Evolutionary conservation across 2,113 vertebrate species (phyloP).

Genomic region (Bothrops jararaca): DNA sequence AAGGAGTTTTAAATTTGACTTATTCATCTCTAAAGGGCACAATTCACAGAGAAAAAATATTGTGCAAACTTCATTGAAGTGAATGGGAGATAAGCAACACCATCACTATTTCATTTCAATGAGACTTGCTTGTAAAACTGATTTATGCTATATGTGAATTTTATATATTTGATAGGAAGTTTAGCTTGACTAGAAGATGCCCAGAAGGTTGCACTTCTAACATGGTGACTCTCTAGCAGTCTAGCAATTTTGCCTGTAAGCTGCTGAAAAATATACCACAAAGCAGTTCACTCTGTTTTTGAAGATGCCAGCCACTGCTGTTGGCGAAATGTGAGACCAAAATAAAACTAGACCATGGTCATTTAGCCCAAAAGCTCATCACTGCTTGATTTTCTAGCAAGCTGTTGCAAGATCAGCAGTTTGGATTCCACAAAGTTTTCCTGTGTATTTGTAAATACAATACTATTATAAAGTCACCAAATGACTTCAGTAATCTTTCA

Average conservation of each 20-base stretch:
- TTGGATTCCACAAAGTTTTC: neutral
- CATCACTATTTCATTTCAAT: neutral
- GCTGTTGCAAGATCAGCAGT: neutral
- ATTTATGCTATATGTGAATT: constrained; percentile 23
- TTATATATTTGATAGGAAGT: neutral
- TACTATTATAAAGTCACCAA: neutral
- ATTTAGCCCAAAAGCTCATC: neutral
- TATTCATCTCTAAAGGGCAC: neutral
- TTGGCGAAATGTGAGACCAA: neutral
- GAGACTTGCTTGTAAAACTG: neutral
- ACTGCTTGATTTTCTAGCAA: neutral
- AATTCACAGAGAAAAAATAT: neutral
- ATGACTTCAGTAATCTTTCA: neutral
- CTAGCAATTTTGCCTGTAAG: neutral
- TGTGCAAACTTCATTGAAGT: neutral
- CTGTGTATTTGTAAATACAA: neutral
- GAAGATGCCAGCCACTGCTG: neutral
- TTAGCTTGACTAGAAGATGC: neutral
- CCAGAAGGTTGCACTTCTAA: neutral
- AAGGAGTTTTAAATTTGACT: neutral
- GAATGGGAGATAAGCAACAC: neutral
- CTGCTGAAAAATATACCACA: neutral
- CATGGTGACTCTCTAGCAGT: neutral
- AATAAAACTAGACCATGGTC: neutral
- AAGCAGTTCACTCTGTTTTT: neutral